Evolutionary conservation across 2,888 invertebrate genomes (phyloP).

Genomic region (Chelonus formosanus): DNA sequence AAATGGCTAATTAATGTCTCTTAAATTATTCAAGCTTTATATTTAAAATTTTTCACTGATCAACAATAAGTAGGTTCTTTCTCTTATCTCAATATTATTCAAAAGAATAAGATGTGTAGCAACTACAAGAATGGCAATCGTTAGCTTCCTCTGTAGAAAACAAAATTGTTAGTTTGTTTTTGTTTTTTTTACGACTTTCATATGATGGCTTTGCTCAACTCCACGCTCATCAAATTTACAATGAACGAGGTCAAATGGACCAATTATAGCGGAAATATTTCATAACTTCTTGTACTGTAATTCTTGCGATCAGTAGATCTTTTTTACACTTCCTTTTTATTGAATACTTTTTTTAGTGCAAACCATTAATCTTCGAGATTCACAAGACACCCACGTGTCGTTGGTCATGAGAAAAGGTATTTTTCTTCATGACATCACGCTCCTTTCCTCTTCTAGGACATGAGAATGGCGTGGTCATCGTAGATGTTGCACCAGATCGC

Average conservation of each 20-base stretch:
- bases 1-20: too few relatives aligned
- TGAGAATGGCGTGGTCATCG: constrained; percentile 24
- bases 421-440: constrained; percentile 6
- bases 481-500: constrained; percentile 39
- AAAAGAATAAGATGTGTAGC: too few relatives aligned
- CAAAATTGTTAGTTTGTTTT: too few relatives aligned
- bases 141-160: too few relatives aligned
- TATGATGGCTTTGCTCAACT: too few relatives aligned
- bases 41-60: too few relatives aligned
- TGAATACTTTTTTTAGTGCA: background rate
- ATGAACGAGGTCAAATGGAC: background rate
- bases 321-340: constrained; percentile 1
- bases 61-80: too few relatives aligned
- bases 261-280: constrained; percentile 5
- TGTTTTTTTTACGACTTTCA: too few relatives aligned
- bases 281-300: background rate
- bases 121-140: too few relatives aligned
- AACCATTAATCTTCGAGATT: background rate
- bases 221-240: background rate
- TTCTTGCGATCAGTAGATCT: background rate
- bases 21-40: too few relatives aligned
- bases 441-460: constrained; percentile 2
- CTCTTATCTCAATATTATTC: too few relatives aligned
- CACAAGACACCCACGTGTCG: background rate
- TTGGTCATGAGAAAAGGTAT: background rate